Percentiles rank a stretch among this genome's conserved stretches.
Conservation (phyloP, 2,888 invertebrate genomes). For the Plagiodera versicolora region DNA sequence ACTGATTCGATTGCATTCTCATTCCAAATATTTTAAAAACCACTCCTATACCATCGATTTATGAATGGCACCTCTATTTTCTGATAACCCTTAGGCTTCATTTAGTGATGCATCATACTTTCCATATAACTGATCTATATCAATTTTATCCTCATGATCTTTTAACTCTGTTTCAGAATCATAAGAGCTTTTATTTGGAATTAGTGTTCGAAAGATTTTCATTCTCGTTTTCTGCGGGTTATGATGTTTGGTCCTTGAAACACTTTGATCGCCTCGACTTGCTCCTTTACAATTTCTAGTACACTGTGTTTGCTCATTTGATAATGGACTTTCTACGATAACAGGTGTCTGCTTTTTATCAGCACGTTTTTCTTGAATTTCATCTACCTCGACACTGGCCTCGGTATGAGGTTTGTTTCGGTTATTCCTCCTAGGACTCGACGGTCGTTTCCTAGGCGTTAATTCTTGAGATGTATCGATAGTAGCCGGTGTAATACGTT, state of each 20-base stretch:
- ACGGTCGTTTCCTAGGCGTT: background rate
- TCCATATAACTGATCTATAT: constrained; percentile 16
- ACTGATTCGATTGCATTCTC: too few relatives aligned
- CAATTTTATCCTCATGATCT: constrained; percentile 4
- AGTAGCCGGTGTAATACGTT: constrained; percentile 32
- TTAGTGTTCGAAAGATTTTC: constrained; percentile 3
- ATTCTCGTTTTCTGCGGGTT: constrained; percentile 4
- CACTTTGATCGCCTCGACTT: constrained; percentile 19
- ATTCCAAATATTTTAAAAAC: too few relatives aligned
- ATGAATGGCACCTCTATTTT: background rate
- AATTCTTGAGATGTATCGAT: background rate
- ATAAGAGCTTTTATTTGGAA: background rate
- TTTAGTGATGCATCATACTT: constrained; percentile 24
- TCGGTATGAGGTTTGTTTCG: background rate
- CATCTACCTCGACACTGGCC: constrained; percentile 11
- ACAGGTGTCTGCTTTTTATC: constrained; percentile 18
- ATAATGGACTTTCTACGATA: constrained; percentile 18
- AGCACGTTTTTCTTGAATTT: constrained; percentile 21
- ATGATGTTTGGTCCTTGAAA: constrained; percentile 21
- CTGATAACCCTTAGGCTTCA: constrained; percentile 16
- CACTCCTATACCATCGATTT: too few relatives aligned
- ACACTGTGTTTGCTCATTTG: constrained; percentile 20
- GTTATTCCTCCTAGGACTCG: background rate
- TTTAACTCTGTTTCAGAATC: background rate
- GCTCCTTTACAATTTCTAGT: constrained; percentile 16